These are phyloP conservation scores for Aphelenchoides besseyi DNA, from an alignment of 1,140 invertebrate genomes.

Conservation along the genomic window DNA sequence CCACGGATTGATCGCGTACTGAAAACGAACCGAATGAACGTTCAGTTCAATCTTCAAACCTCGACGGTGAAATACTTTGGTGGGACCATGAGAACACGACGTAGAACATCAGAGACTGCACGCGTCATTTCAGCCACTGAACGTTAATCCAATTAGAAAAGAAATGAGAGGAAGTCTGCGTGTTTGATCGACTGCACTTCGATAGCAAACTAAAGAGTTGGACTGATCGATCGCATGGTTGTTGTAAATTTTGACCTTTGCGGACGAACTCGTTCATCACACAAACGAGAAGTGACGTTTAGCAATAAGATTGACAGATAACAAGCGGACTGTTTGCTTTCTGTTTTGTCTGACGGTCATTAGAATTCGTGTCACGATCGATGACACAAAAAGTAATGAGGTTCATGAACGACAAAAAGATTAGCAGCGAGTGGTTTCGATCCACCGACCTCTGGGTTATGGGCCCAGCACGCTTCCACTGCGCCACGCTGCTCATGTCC, in stretches of 20 bases:
- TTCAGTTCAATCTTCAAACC: conserved; percentile 14
- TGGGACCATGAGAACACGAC: conserved; percentile 59
- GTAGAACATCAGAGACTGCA: conserved; percentile 49
- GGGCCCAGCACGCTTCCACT: conserved; percentile 94
- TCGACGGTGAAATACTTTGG: conserved; percentile 60
- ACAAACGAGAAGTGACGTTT: not conserved
- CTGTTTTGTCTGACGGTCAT: too few relatives aligned
- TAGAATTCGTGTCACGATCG: too few relatives aligned
- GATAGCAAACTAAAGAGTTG: not conserved
- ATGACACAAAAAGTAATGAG: too few relatives aligned
- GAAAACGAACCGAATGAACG: conserved; percentile 20
- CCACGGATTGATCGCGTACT: conserved; percentile 61
- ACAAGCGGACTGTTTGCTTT: too few relatives aligned
- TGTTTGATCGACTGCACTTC: not conserved
- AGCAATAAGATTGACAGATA: not conserved
- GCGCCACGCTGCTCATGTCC: conserved; percentile 89
- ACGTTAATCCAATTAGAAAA: not conserved
- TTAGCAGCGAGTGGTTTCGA: conserved; percentile 90
- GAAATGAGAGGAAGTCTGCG: not conserved
- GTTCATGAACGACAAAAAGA: too few relatives aligned
- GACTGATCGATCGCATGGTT: not conserved
- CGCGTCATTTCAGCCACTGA: conserved; percentile 22
- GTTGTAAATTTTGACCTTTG: not conserved
- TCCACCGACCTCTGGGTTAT: conserved; percentile 93
- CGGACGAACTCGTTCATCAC: not conserved